Evolutionary conservation across 2,888 invertebrate genomes (phyloP).

Genomic region (Amphipoea oculea): DNA sequence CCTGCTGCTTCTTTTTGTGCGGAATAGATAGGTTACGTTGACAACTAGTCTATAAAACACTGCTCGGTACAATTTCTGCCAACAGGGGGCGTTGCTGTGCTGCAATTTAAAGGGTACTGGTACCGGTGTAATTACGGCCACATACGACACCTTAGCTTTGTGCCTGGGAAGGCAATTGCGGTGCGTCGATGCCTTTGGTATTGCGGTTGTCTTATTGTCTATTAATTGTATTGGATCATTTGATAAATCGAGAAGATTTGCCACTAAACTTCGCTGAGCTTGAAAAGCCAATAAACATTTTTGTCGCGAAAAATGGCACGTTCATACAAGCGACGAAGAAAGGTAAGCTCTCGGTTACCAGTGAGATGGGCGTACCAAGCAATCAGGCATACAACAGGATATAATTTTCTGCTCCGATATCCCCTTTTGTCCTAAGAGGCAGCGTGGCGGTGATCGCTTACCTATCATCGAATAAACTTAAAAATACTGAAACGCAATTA

Average conservation of each 20-base stretch:
- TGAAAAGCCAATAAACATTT: too few relatives aligned
- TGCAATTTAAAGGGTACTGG: background rate
- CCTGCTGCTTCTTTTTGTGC: conserved; percentile 17
- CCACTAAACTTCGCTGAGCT: too few relatives aligned
- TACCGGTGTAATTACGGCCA: background rate
- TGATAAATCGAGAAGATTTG: too few relatives aligned
- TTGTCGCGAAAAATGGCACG: too few relatives aligned
- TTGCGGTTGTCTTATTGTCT: background rate
- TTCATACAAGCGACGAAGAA: too few relatives aligned
- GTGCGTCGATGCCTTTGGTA: background rate
- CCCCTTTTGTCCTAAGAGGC: too few relatives aligned
- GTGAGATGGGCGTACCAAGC: too few relatives aligned
- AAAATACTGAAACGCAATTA: background rate
- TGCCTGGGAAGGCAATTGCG: background rate
- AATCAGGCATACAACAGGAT: too few relatives aligned
- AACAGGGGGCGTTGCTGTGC: background rate
- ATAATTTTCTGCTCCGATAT: too few relatives aligned
- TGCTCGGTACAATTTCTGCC: background rate
- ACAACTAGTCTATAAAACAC: conserved; percentile 1
- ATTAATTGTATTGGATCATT: too few relatives aligned
- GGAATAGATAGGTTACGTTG: background rate
- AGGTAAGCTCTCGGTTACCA: too few relatives aligned
- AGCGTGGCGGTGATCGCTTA: background rate
- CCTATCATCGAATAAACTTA: background rate
- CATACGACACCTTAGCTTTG: too few relatives aligned